Conservation (phyloP, 37 sponge, comb jelly and placozoan genomes). For the Mnemiopsis leidyi region DNA sequence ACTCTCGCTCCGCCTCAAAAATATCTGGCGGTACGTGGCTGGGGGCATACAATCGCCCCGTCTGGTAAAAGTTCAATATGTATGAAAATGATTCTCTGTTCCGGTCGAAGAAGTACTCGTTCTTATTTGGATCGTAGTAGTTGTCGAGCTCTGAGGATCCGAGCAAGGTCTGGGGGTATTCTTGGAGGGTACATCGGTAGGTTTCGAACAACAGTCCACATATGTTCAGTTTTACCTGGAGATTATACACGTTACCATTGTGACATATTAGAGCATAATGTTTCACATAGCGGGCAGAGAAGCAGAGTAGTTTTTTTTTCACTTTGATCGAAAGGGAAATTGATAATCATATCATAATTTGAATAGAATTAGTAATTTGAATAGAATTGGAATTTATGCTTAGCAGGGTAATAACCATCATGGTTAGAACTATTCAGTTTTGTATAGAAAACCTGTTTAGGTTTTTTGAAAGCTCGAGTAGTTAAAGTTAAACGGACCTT, state of each 20-base stretch:
- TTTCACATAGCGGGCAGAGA: background rate
- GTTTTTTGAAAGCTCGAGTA: too few relatives aligned
- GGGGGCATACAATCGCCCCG: slow-evolving; percentile 33
- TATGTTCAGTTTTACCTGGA: slow-evolving; percentile 24
- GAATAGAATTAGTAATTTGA: too few relatives aligned
- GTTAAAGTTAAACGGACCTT: too few relatives aligned
- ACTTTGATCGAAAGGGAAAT: background rate
- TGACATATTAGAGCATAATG: background rate
- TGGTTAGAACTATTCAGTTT: too few relatives aligned
- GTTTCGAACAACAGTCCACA: slow-evolving; percentile 34
- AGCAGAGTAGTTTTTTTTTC: background rate
- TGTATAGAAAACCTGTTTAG: too few relatives aligned
- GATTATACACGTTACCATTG: too few relatives aligned
- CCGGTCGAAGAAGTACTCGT: slow-evolving; percentile 49
- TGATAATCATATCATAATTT: background rate
- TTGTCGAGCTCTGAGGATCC: background rate
- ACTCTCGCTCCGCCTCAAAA: slow-evolving; percentile 52
- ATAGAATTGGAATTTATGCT: too few relatives aligned
- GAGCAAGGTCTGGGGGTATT: slow-evolving; percentile 51
- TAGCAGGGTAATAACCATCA: too few relatives aligned
- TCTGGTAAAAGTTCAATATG: slow-evolving; percentile 41
- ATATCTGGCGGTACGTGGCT: slow-evolving; percentile 37
- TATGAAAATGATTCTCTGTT: slow-evolving; percentile 45
- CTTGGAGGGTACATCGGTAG: background rate
- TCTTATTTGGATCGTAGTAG: slow-evolving; percentile 21